A percentile compares a stretch with the other conserved stretches of the same genome.
These are phyloP conservation scores for Lophius piscatorius DNA, from an alignment of 2,113 vertebrate species.

Conservation along the genomic window DNA sequence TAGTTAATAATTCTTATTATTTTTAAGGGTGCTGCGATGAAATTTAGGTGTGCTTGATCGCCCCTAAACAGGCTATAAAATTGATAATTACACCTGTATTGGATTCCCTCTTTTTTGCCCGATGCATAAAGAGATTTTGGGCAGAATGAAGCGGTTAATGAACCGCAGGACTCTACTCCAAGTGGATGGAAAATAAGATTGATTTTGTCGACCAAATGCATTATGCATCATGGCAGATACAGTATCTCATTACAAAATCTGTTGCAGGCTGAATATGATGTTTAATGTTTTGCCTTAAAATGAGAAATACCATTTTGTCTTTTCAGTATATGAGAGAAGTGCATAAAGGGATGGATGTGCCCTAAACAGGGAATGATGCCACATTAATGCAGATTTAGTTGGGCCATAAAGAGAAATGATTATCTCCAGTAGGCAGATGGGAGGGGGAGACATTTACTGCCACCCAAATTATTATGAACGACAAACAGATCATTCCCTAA, in stretches of 20 bases:
- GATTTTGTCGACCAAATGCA: conserved; percentile 51
- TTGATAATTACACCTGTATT: conserved; percentile 22
- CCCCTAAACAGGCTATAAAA: too few species aligned
- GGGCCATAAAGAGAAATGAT: conserved; percentile 41
- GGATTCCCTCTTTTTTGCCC: conserved; percentile 28
- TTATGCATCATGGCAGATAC: conserved; percentile 36
- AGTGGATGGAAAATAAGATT: conserved; percentile 36
- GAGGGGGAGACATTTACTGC: conserved; percentile 40
- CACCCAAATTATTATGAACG: conserved; percentile 55
- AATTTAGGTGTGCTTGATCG: too few species aligned
- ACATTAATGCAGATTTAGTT: conserved; percentile 36
- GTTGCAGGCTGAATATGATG: conserved; percentile 36
- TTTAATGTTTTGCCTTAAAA: conserved; percentile 29
- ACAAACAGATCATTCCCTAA: conserved; percentile 51
- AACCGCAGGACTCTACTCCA: conserved; percentile 16
- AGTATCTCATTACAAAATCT: conserved; percentile 40
- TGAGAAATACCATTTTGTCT: conserved; percentile 10
- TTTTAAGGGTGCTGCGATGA: too few species aligned
- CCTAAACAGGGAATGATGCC: conserved; percentile 19
- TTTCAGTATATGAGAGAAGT: neutral
- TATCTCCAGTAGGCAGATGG: conserved; percentile 43
- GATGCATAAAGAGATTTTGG: conserved; percentile 31
- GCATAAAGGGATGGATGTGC: conserved; percentile 22
- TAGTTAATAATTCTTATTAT: too few species aligned
- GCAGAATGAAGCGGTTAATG: conserved; percentile 52